phyloP scores from a whole-genome alignment of 2,113 vertebrate species.

The Gallinago jamesoni region DNA sequence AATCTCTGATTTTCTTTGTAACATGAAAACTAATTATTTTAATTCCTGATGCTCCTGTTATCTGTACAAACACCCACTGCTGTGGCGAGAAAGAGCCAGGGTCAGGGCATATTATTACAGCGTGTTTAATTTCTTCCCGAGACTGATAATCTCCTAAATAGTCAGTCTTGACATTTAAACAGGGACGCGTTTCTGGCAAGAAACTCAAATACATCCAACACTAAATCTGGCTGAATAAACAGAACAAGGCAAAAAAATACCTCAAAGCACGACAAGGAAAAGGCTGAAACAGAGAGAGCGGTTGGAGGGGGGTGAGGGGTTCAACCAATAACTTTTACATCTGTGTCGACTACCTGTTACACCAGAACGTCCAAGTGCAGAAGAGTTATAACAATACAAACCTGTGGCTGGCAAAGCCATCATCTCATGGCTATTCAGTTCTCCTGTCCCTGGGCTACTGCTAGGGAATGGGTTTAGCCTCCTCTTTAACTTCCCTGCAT shows the following conservation, averaged over 20 bases:
- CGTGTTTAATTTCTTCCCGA: background rate
- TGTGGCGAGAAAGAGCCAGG: background rate
- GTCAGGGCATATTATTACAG: background rate
- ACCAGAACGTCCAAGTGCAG: background rate
- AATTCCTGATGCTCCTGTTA: background rate
- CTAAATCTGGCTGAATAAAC: background rate
- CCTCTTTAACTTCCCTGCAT: background rate
- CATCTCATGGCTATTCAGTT: background rate
- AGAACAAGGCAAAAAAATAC: background rate
- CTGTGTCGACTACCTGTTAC: conserved; percentile 10
- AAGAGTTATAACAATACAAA: background rate
- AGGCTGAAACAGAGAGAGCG: background rate
- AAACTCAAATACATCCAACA: background rate
- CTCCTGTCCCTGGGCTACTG: background rate
- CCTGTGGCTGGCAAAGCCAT: conserved; percentile 27
- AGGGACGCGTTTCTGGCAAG: background rate
- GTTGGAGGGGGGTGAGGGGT: background rate
- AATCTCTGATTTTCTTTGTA: background rate
- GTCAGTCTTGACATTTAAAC: background rate
- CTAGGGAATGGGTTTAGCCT: background rate
- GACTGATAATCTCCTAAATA: background rate
- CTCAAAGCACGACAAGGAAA: background rate
- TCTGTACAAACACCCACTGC: background rate
- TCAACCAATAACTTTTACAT: conserved; percentile 6
- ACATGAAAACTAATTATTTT: background rate